Evolutionary conservation across 2,113 vertebrate genomes (phyloP).

Genomic region (Lathamus discolor): DNA sequence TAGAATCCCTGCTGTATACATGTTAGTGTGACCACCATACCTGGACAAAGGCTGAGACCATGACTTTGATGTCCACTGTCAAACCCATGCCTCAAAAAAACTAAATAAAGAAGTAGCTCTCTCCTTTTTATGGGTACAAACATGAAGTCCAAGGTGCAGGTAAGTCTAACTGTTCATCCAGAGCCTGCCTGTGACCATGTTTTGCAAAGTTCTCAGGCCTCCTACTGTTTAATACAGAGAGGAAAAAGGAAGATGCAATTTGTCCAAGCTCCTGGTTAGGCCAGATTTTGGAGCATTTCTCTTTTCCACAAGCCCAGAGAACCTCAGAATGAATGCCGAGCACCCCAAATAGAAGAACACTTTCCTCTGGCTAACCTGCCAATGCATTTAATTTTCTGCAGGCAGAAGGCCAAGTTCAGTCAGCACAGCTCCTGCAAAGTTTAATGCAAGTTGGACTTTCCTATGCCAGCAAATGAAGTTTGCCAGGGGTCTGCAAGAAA

Average conservation of each 20-base stretch:
- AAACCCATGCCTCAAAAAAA: not conserved
- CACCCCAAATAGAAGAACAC: not conserved
- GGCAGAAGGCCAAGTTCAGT: slow-evolving; percentile 30
- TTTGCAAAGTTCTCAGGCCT: not conserved
- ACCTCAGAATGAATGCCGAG: not conserved
- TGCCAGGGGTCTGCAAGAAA: not conserved
- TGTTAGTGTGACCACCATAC: not conserved
- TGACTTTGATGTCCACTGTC: not conserved
- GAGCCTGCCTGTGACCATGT: not conserved
- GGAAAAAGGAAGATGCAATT: not conserved
- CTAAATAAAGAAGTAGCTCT: not conserved
- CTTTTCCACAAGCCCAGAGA: not conserved
- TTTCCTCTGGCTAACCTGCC: slow-evolving; percentile 14
- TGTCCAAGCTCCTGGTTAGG: not conserved
- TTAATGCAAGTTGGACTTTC: slow-evolving; percentile 9
- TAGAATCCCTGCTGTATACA: not conserved
- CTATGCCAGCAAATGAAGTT: slow-evolving; percentile 18
- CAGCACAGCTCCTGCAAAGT: not conserved
- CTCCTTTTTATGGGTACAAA: not conserved
- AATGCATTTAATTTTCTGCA: slow-evolving; percentile 48
- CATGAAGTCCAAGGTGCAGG: not conserved
- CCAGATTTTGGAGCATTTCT: not conserved
- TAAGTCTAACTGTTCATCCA: not conserved
- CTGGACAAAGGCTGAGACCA: not conserved
- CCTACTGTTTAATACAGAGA: not conserved